Base-by-base conservation (phyloP, 2,113 vertebrate genomes). In the Aphyosemion australe region DNA sequence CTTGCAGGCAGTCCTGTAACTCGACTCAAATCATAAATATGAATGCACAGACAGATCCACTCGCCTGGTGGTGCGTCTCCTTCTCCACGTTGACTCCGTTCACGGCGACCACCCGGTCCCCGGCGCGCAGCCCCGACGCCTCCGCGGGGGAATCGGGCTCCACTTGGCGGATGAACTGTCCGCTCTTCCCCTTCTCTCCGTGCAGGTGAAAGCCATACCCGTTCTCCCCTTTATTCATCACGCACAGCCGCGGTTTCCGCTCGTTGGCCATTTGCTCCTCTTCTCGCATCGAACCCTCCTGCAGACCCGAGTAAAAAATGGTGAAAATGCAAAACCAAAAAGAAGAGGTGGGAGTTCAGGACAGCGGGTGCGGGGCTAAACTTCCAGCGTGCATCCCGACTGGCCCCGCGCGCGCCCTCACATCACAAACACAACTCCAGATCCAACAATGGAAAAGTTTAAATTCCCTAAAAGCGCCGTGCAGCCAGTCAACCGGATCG, bases 131-230 rank as follows among this genome's bases (percentile, higher is more conserved):
- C 39, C 94, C 95, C 59, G 96, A 91, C 31, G 92, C 94, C 79
- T 98, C 96, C 8, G 97, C 97, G 0, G 96, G 93, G 3, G 96
- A 97, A 1, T 88, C 94, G 12, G 92, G 85, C 87, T 98, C 96
- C 88, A 98, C 96, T 92, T 95, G 95, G 63, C 96, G 94, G 83
- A 98, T 96, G 87, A 93, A 96, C 85, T 97, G 96, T 8, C 96
- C 96, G 65, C 89, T 95, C 83, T 95, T 96, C 15, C 96, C 96
- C 74, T 97, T 98, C 92, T 98, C 97, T 15, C 96, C 96, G 72
- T 98, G 97, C 88, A 98, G 90, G 90, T 98, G 97, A 90, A 98
- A 98, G 68, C 97, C 96, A 89, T 97, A 98, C 39, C 96, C 96
- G 65, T 84, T 88, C 60, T 95, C 94, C 10, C 87, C 92, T 39